Evolutionary conservation across 2,888 invertebrate genomes (phyloP).

Genomic region (Cremastinae sp.): DNA sequence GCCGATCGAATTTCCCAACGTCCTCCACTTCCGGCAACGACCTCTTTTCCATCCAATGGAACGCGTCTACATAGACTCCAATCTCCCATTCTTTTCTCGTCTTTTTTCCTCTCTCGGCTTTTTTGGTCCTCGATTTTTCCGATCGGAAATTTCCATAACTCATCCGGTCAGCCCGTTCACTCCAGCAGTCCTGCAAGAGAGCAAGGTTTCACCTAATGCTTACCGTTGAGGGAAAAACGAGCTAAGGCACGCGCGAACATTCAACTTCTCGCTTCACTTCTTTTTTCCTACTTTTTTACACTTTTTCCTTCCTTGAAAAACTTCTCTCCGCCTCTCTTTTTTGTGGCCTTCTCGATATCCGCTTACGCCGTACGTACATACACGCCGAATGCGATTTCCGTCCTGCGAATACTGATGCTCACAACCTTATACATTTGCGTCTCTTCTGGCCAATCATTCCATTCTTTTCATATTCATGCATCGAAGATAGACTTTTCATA

Average conservation of each 20-base stretch:
- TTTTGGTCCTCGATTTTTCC: constrained; percentile 52
- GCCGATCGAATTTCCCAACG: constrained; percentile 58
- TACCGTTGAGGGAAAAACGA: constrained; percentile 56
- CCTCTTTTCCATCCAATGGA: constrained; percentile 50
- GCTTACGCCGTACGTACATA: constrained; percentile 34
- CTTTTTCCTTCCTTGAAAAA: background rate
- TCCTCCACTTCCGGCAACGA: constrained; percentile 55
- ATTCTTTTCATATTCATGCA: background rate
- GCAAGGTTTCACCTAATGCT: constrained; percentile 58
- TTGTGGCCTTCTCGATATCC: constrained; percentile 24
- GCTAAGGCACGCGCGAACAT: constrained; percentile 52
- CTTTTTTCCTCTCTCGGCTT: constrained; percentile 7
- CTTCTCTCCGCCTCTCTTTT: constrained; percentile 17
- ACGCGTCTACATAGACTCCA: constrained; percentile 35
- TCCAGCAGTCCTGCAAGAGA: constrained; percentile 44
- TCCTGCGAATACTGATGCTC: background rate
- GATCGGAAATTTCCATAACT: constrained; percentile 62
- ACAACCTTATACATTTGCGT: too few relatives aligned
- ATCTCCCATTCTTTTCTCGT: background rate
- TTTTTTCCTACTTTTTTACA: background rate
- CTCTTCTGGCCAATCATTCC: background rate
- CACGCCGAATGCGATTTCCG: constrained; percentile 35
- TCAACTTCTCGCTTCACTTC: constrained; percentile 43
- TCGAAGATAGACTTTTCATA: too few relatives aligned
- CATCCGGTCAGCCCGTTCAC: constrained; percentile 34